Evolutionary conservation across 2,113 vertebrate species (phyloP).

Genomic region (Campylorhamphus procurvoides): DNA sequence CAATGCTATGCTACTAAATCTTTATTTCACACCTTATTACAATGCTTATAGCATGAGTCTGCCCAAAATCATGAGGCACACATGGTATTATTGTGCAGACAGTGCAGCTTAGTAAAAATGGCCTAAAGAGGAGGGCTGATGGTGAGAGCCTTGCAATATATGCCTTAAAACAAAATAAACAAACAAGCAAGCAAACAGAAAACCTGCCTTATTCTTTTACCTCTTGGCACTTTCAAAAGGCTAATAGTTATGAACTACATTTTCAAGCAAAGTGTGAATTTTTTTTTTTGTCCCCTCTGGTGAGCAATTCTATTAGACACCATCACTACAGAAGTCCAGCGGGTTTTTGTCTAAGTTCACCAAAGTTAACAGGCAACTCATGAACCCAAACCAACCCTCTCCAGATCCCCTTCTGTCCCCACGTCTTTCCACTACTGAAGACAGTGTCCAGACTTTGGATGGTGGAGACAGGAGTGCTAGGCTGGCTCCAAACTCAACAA

Average conservation of each 20-base stretch:
- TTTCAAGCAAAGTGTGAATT: neutral
- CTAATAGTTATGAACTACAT: neutral
- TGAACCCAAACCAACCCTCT: neutral
- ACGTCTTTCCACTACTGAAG: neutral
- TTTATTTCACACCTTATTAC: slow-evolving; percentile 63
- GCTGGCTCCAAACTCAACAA: neutral
- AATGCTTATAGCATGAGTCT: neutral
- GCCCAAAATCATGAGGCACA: neutral
- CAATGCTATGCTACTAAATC: slow-evolving; percentile 28
- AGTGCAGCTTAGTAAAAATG: neutral
- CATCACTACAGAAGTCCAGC: neutral
- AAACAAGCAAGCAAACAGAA: neutral
- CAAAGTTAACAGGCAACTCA: neutral
- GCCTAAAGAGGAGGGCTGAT: neutral
- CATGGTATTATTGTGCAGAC: neutral
- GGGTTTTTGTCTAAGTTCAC: neutral
- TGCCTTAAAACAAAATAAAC: neutral
- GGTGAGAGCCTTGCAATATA: neutral
- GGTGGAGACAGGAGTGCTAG: neutral
- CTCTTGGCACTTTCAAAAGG: neutral
- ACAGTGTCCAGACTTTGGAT: neutral
- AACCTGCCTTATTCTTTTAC: neutral
- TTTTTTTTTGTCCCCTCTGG: neutral
- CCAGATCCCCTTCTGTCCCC: neutral
- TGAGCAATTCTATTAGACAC: neutral